phyloP scores from a whole-genome alignment of 2,888 invertebrate genomes.

The Mesorhabditis belari region DNA sequence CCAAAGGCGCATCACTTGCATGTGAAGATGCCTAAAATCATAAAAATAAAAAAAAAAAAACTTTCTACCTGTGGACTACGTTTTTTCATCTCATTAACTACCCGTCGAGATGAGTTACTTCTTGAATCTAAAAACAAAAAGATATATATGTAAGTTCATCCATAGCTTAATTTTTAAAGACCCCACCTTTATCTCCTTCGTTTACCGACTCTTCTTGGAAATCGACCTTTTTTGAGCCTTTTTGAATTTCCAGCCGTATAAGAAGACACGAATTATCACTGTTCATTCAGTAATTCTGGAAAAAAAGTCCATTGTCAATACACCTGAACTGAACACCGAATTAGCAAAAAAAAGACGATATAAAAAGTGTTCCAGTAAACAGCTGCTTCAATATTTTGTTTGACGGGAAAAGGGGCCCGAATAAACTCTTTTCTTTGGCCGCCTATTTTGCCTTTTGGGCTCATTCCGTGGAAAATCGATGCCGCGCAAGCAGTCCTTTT shows the following conservation, averaged over 20 bases:
- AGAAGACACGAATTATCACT: background rate
- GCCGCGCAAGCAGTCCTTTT: background rate
- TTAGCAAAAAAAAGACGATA: too few species aligned
- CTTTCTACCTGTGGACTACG: background rate
- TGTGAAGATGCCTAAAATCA: too few species aligned
- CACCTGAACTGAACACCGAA: too few species aligned
- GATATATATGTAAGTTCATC: too few species aligned
- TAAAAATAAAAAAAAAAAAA: background rate
- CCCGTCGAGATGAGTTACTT: background rate
- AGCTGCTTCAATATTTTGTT: too few species aligned
- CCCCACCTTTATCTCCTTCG: background rate
- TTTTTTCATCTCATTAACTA: background rate
- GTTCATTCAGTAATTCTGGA: background rate
- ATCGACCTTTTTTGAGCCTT: background rate
- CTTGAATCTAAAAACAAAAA: background rate
- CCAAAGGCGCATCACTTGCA: background rate
- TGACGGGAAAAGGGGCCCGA: too few species aligned
- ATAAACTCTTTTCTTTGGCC: too few species aligned
- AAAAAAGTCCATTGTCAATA: too few species aligned
- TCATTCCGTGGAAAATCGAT: background rate
- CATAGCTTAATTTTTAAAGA: too few species aligned
- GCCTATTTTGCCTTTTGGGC: too few species aligned
- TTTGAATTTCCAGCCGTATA: background rate
- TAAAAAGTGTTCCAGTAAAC: too few species aligned
- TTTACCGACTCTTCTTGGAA: background rate